A percentile compares a stretch with the other conserved stretches of the same genome.
Conservation (phyloP, 2,888 invertebrate species). For the Diarsia brunnea region DNA sequence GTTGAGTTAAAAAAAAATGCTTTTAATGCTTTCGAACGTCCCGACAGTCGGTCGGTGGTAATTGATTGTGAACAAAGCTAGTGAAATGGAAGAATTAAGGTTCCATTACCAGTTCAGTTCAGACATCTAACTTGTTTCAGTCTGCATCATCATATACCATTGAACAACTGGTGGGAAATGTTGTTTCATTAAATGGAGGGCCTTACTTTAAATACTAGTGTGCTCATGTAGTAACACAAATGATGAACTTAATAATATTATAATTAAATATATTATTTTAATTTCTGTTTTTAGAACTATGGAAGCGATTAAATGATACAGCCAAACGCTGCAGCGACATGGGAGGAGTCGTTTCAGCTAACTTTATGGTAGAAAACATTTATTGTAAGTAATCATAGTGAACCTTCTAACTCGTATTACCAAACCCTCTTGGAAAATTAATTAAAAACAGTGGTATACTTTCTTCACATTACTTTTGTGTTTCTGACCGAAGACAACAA, state of each 20-base stretch:
- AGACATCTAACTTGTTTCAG: background rate
- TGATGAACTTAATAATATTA: background rate
- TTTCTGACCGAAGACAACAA: too few relatives aligned
- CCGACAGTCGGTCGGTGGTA: background rate
- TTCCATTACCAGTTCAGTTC: background rate
- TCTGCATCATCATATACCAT: background rate
- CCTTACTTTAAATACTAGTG: too few relatives aligned
- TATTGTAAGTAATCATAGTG: slow-evolving; percentile 52
- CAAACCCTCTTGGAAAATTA: too few relatives aligned
- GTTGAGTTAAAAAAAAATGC: too few relatives aligned
- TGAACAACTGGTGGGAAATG: background rate
- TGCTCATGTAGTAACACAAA: background rate
- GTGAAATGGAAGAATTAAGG: background rate
- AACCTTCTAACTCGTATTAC: too few relatives aligned
- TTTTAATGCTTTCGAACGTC: background rate
- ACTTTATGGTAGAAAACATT: slow-evolving; percentile 75
- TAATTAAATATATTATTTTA: background rate
- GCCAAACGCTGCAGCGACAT: slow-evolving; percentile 73
- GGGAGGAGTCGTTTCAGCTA: slow-evolving; percentile 78
- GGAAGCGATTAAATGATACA: slow-evolving; percentile 75
- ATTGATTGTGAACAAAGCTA: background rate
- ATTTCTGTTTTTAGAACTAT: slow-evolving; percentile 74
- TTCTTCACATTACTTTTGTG: too few relatives aligned
- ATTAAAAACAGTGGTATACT: too few relatives aligned
- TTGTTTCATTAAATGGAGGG: too few relatives aligned